Conservation (phyloP, 2,888 invertebrate species). For the Agrochola macilenta region DNA sequence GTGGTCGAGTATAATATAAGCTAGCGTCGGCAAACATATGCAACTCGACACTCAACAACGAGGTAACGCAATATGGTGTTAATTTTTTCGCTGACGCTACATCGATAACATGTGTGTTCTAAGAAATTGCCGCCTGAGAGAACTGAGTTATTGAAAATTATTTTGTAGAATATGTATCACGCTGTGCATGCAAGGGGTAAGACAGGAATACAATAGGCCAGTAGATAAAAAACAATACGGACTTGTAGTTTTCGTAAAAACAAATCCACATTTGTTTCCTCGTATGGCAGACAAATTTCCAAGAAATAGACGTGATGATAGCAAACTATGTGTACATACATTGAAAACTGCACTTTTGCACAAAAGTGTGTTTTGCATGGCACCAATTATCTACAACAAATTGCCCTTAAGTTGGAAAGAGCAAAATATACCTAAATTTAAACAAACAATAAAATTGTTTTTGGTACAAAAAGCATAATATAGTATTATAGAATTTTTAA, state of each 20-base stretch:
- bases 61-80: conserved; percentile 18
- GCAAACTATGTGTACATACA: too few relatives aligned
- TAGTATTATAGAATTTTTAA: too few relatives aligned
- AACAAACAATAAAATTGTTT: too few relatives aligned
- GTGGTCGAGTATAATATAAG: background rate
- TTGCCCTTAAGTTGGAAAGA: too few relatives aligned
- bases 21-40: conserved; percentile 25
- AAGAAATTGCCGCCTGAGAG: conserved; percentile 23
- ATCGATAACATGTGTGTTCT: conserved; percentile 5
- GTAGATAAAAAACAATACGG: background rate
- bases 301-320: too few relatives aligned
- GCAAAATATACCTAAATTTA: too few relatives aligned
- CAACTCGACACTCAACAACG: conserved; percentile 27
- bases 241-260: background rate
- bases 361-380: too few relatives aligned
- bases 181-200: background rate
- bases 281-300: too few relatives aligned
- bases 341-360: too few relatives aligned
- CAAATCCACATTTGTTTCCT: too few relatives aligned
- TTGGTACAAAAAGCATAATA: too few relatives aligned
- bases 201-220: background rate
- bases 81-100: conserved; percentile 41
- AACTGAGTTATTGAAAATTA: background rate
- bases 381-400: too few relatives aligned
- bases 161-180: background rate